Evolutionary conservation across 2,797 vertebrate genomes (phyloP), one percentile per base, ranked within the genome.

Genomic region (Cetoscarus ocellatus): DNA sequence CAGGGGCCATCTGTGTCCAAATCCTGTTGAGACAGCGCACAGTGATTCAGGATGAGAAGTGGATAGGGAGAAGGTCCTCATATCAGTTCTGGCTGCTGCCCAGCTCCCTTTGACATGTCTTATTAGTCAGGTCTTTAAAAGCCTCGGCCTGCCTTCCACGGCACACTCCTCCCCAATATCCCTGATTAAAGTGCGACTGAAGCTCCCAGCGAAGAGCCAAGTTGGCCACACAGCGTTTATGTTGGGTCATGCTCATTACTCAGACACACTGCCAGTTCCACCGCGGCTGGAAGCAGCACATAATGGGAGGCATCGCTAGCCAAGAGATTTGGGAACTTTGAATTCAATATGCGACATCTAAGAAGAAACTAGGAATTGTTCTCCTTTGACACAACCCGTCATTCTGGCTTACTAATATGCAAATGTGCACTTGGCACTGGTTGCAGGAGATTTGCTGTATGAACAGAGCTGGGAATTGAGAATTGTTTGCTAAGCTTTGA

Each of bases 61-160:
- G 67, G 72, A 87, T 70, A 68, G 68, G 62, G 60, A 80, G 66
- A 73, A 76, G 64, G 79, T 84, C 82, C 82, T 78, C 72, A 74
- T 75, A 88, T 89, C 75, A 83, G 47, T 77, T 80, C 75, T 93
- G 91, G 92, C 92, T 69, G 39, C 11, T 15, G n/a, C 75, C 88
- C 91, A 90, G 79, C 82, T 91, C 75, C 71, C 75, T 85, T 83
- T 89, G 88, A 92, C 90, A 86, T 86, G 89, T 93, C 90, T 91
- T 91, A 93, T 93, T 92, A 93, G 89, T 89, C 85, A 77, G 73
- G 79, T 87, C 88, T 93, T 93, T 92, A 92, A 92, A 93, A 94
- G 92, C 84, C 70, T 80, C 60, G 15, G 87, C 85, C 84, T 87
- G 85, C 86, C 75, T 88, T 86, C 77, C 73, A 64, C 67, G 79